Percentiles rank a stretch among this genome's conserved stretches.
Evolutionary conservation across 2,797 vertebrate genomes (phyloP).

Genomic region (Columba guinea): DNA sequence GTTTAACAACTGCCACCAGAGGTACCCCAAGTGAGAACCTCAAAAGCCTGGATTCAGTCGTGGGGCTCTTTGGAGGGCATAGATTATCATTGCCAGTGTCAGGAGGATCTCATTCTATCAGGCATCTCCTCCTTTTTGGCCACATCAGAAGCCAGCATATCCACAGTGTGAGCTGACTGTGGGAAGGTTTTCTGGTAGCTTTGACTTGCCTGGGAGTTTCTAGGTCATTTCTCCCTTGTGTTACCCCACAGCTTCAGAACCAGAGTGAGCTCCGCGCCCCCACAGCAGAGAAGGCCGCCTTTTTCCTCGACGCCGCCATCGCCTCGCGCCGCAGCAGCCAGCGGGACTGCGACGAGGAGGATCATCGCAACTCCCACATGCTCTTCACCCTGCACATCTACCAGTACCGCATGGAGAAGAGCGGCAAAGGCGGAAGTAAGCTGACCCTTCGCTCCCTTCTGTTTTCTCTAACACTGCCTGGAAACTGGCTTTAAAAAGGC

Average conservation of each 20-base stretch:
- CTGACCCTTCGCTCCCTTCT: neutral
- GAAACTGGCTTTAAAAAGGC: neutral
- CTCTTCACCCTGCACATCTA: slow-evolving; percentile 96
- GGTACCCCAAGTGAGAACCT: neutral
- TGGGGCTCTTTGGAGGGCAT: neutral
- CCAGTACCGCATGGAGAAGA: slow-evolving; percentile 93
- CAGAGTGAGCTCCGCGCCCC: slow-evolving; percentile 93
- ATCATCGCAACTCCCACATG: slow-evolving; percentile 93
- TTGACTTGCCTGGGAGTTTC: neutral
- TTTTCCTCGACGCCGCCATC: slow-evolving; percentile 92
- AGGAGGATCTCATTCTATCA: neutral
- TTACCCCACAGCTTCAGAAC: slow-evolving; percentile 86
- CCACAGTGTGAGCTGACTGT: accelerated
- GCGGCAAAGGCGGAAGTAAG: slow-evolving; percentile 90
- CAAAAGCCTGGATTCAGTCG: neutral
- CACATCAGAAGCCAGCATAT: neutral
- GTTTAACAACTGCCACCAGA: neutral
- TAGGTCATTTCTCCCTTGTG: neutral
- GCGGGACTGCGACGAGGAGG: slow-evolving; percentile 84
- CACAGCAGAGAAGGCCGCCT: slow-evolving; percentile 91
- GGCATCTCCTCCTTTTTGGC: neutral
- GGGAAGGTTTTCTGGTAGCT: neutral
- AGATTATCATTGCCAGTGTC: neutral
- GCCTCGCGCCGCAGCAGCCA: slow-evolving; percentile 86
- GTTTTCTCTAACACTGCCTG: neutral